Conservation (phyloP, 2,888 invertebrate species). For the Incurvaria masculella region DNA sequence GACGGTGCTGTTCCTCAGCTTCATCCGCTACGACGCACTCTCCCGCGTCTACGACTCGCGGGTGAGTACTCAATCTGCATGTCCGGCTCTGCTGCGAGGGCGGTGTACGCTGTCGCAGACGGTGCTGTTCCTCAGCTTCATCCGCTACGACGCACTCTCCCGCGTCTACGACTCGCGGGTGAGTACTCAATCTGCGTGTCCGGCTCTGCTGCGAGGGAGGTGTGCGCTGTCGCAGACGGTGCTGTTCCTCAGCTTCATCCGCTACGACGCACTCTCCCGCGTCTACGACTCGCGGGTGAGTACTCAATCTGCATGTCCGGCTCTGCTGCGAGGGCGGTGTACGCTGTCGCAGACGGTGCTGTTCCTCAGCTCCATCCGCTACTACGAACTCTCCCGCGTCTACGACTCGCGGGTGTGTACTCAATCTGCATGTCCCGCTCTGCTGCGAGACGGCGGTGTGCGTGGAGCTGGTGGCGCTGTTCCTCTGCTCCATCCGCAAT, state of each 20-base stretch:
- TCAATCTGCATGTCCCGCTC: too few species aligned
- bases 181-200: too few species aligned
- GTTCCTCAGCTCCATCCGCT: slow-evolving; percentile 96
- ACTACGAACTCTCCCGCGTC: slow-evolving; percentile 95
- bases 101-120: too few species aligned
- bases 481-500: slow-evolving; percentile 96
- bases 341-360: slow-evolving; percentile 94
- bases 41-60: slow-evolving; percentile 95
- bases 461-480: slow-evolving; percentile 94
- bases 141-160: slow-evolving; percentile 95
- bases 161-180: slow-evolving; percentile 96
- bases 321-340: too few species aligned
- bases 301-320: too few species aligned
- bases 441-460: too few species aligned
- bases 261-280: slow-evolving; percentile 95
- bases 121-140: slow-evolving; percentile 96
- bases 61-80: slow-evolving; percentile 54
- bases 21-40: slow-evolving; percentile 95
- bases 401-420: slow-evolving; percentile 92
- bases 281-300: slow-evolving; percentile 94
- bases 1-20: slow-evolving; percentile 95
- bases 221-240: slow-evolving; percentile 95
- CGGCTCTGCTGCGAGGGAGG: too few species aligned
- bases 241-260: slow-evolving; percentile 95
- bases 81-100: background rate